Evolutionary conservation across 2,888 invertebrate genomes (phyloP), one percentile per base, ranked within the genome.

Genomic region (Ormyrus rosae): DNA sequence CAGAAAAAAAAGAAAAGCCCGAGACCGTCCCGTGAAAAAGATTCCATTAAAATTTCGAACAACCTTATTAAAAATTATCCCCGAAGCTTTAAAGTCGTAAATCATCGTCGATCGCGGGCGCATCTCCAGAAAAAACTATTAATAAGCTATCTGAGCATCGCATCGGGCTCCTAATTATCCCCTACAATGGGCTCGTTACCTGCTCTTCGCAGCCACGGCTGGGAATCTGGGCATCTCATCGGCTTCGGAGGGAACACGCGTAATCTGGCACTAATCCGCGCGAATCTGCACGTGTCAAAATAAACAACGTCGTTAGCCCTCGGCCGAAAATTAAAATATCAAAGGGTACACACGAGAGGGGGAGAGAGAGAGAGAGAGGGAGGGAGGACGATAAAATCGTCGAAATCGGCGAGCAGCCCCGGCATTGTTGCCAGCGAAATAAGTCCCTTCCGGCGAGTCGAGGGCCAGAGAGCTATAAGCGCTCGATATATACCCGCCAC

Each of bases 391-490:
- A 79, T 79, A 79, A 79, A 79, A 79, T 79, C 79, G 72, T 65
- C 71, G 64, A 64, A 70, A 63, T 69, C 61, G 69, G n/a, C 11
- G 56, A 56, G 56, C 10, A 56, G 56, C 83, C 83, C 83, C 82
- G 84, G 84, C 85, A 84, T 84, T 84, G 84, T 84, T 84, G 83
- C 71, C 74, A 78, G 71, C 64, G n/a, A 34, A 53, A 55, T 75
- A 78, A 71, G 82, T 82, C 84, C 83, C 84, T 83, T 83, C 84
- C 83, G 83, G 83, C 83, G 82, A 75, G 76, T 77, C 73, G 64
- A 64, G 82, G 68, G 76, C 65, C 61, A 77, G 67, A 74, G 80
- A 70, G 60, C 73, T 82, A 78, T 77, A 81, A 63, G 67, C 50
- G 78, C 65, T 50, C 63, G 65, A 64, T 71, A 64, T 79, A 82